These are phyloP conservation scores for Pogonocherus hispidulus DNA, from an alignment of 2,888 invertebrate genomes.

Conservation along the genomic window DNA sequence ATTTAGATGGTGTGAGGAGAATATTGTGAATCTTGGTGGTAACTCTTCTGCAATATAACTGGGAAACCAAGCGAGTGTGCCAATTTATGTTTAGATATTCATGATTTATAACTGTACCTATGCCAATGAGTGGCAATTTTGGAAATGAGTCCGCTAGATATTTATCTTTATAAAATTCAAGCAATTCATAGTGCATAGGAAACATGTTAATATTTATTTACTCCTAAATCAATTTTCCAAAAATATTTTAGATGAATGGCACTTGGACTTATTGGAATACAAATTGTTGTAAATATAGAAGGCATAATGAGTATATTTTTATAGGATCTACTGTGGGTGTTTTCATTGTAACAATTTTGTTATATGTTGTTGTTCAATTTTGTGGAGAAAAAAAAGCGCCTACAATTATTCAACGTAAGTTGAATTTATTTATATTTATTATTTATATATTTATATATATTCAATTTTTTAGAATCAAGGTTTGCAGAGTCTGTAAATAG, in stretches of 20 bases:
- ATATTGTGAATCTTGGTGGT: too few relatives aligned
- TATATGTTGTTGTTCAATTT: conserved; percentile 72
- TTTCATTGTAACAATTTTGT: conserved; percentile 71
- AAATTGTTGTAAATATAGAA: conserved; percentile 73
- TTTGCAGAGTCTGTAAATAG: conserved; percentile 60
- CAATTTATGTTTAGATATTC: neutral
- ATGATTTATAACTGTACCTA: conserved; percentile 22
- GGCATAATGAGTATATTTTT: conserved; percentile 73
- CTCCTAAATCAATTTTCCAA: too few relatives aligned
- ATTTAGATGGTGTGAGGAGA: too few relatives aligned
- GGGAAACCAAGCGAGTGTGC: neutral
- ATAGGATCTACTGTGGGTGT: conserved; percentile 71
- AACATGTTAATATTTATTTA: too few relatives aligned
- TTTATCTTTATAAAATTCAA: too few relatives aligned
- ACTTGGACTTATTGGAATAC: conserved; percentile 77
- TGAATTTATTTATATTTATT: conserved; percentile 8
- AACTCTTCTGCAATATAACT: too few relatives aligned
- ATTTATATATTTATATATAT: conserved; percentile 9
- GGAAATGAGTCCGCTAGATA: too few relatives aligned
- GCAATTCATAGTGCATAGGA: too few relatives aligned
- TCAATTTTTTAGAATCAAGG: conserved; percentile 63
- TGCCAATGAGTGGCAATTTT: too few relatives aligned
- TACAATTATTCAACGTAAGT: conserved; percentile 64
- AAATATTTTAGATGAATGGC: conserved; percentile 74
- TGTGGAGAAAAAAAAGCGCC: conserved; percentile 63